Evolutionary conservation across 2,888 invertebrate species (phyloP), one percentile per base, ranked within the genome.

Genomic region (Cosmia trapezina): DNA sequence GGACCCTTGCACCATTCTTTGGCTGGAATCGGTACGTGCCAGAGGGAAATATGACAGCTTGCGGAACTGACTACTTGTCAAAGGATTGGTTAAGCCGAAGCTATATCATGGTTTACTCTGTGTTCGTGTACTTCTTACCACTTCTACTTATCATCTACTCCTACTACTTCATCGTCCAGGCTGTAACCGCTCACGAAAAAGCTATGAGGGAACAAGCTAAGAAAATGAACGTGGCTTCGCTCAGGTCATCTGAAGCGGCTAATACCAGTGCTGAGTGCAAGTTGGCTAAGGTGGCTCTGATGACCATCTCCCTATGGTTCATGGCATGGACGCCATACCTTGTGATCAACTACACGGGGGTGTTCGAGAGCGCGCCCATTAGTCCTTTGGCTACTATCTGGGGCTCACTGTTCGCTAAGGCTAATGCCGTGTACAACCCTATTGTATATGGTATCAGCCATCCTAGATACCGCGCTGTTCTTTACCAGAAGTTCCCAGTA

Each of bases 11-110:
- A 4, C 99, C 99, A 14, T 95, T 98, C 91, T 97, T 99, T 85
- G 99, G 99, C 88, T 99, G 98, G 98, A 98, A 97, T 93, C 97
- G 98, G 91, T 99, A 99, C 91, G 98, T 99, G 54, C 99, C 99
- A 12, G 99, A 99, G 94, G 99, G 99, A 77, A 98, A 99, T 95
- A 98, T 99, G 97, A 98, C 98, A 57, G 98, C 98, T 47, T 99
- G 99, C 89, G 98, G 99, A 72, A 98, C 98, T 76, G 98, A 98
- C 93, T 98, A 98, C 91, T 96, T 98, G 86, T 97, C 93, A 92
- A 97, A 97, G 94, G 97, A 97, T 79, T 97, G 97, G 97, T 87
- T 97, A 80, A 98, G 98, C 94, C 97, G 97, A 83, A 98, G 98
- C 89, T 98, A 98, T 95, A 97, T 98, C 89, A 93, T 98, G 60